These are phyloP conservation scores for Rhagoletis pomonella DNA, from an alignment of 1,140 invertebrate species.

Conservation along the genomic window DNA sequence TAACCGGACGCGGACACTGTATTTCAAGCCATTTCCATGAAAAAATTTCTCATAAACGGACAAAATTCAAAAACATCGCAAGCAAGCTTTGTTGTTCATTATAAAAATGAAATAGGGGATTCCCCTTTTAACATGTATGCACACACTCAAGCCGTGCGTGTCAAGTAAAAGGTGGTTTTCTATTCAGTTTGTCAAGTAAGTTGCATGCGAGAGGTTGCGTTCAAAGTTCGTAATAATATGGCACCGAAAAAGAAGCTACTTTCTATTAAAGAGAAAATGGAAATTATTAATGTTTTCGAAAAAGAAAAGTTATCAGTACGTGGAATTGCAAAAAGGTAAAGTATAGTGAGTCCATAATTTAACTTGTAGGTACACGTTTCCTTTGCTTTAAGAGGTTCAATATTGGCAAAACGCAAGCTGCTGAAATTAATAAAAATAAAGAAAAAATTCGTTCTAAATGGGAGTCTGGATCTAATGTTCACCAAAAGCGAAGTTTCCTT, in stretches of 20 bases:
- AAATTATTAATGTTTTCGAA: not conserved
- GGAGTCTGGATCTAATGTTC: conserved; percentile 31
- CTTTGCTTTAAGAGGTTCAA: not conserved
- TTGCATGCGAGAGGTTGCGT: not conserved
- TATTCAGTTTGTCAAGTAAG: not conserved
- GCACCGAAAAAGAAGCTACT: not conserved
- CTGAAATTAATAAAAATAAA: conserved; percentile 41
- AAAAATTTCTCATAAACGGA: no score
- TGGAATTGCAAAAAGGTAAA: conserved; percentile 36
- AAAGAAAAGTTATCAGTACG: conserved; percentile 15
- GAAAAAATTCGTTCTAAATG: not conserved
- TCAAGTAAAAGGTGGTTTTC: no score
- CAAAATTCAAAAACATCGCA: no score
- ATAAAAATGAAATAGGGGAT: not conserved
- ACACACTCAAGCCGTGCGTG: no score
- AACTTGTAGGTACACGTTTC: not conserved
- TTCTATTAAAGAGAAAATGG: not conserved
- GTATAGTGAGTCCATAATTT: not conserved
- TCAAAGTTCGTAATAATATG: not conserved
- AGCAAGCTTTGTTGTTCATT: no score
- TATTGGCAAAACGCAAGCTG: conserved; percentile 27
- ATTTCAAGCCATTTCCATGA: no score
- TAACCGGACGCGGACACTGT: no score
- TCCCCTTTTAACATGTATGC: no score
- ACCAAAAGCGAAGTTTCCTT: conserved; percentile 25